Percentiles rank a stretch among this genome's conserved stretches.
Conservation (phyloP, 2,888 invertebrate species). For the Pachliopta kotzebuea region DNA sequence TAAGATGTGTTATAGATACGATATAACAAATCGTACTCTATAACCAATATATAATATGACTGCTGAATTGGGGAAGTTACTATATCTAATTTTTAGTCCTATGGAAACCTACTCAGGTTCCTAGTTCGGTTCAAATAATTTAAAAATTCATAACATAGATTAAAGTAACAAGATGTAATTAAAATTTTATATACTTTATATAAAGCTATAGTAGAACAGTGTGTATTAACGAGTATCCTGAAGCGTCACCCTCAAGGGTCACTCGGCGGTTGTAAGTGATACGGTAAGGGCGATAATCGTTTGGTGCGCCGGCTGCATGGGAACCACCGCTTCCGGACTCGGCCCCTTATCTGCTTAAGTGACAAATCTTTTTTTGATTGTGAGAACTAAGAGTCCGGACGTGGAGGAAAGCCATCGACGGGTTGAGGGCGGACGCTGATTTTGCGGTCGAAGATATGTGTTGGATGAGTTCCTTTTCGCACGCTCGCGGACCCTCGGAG, state of each 20-base stretch:
- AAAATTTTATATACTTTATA: too few species aligned
- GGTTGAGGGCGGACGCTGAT: constrained; percentile 38
- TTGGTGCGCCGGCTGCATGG: constrained; percentile 63
- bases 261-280: constrained; percentile 58
- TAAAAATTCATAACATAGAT: too few species aligned
- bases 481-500: constrained; percentile 22
- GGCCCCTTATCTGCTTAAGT: constrained; percentile 50
- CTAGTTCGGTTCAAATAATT: too few species aligned
- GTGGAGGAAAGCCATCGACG: constrained; percentile 44
- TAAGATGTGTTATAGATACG: too few species aligned
- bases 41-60: too few species aligned
- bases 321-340: constrained; percentile 64
- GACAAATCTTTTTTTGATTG: constrained; percentile 80
- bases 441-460: constrained; percentile 35
- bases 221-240: constrained; percentile 40
- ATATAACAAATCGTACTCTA: too few species aligned
- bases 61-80: too few species aligned
- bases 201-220: too few species aligned
- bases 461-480: constrained; percentile 24
- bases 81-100: too few species aligned
- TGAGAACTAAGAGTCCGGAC: constrained; percentile 60
- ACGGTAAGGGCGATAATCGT: constrained; percentile 60
- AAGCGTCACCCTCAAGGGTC: constrained; percentile 55
- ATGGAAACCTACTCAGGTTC: too few species aligned
- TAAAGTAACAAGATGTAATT: too few species aligned